phyloP scores from a whole-genome alignment of 2,888 invertebrate species.

The Liopterus haemorrhoidalis region DNA sequence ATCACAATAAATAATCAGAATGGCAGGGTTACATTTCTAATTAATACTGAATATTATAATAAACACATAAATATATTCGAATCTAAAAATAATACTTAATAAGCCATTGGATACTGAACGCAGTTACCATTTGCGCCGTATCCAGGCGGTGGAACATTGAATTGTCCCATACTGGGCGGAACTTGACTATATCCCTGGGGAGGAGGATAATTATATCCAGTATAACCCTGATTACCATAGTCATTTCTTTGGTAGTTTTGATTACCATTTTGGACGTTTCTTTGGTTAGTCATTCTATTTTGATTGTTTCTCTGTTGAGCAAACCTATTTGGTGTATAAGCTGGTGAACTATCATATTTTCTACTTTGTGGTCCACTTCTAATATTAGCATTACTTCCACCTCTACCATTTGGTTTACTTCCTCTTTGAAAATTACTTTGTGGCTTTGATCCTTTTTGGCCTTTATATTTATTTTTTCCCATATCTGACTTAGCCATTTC shows the following conservation, averaged over 20 bases:
- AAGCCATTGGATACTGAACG: slow-evolving; percentile 19
- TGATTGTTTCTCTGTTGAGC: neutral
- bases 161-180: slow-evolving; percentile 8
- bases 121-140: slow-evolving; percentile 14
- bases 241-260: slow-evolving; percentile 15
- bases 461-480: slow-evolving; percentile 7
- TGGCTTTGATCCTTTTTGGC: too few species aligned
- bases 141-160: slow-evolving; percentile 20
- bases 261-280: too few species aligned
- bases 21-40: too few species aligned
- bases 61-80: neutral
- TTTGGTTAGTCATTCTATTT: slow-evolving; percentile 5
- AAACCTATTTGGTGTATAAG: too few species aligned
- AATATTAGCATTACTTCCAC: neutral
- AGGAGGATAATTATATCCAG: slow-evolving; percentile 14
- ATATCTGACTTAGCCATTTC: slow-evolving; percentile 18
- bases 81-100: slow-evolving; percentile 6
- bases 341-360: too few species aligned
- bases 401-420: slow-evolving; percentile 5
- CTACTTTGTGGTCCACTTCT: neutral
- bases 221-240: slow-evolving; percentile 14
- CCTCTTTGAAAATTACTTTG: slow-evolving; percentile 7
- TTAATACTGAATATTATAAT: neutral
- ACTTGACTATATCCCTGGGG: slow-evolving; percentile 10
- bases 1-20: too few species aligned